These are phyloP conservation scores for Vireo griseus DNA, from an alignment of 2,797 vertebrate species.

Conservation along the genomic window DNA sequence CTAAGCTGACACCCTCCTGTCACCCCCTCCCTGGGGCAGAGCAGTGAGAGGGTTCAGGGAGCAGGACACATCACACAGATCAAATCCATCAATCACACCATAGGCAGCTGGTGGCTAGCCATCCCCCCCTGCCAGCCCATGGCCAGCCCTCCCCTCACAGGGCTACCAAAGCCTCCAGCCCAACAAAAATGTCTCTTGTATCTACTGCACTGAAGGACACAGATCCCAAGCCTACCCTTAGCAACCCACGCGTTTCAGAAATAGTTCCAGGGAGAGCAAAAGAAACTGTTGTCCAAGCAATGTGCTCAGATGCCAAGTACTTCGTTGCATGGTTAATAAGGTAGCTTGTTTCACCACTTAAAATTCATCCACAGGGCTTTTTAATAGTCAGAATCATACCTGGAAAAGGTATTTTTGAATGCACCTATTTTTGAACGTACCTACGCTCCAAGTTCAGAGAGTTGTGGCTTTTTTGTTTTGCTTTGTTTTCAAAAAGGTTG, in stretches of 20 bases:
- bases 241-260: not conserved
- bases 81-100: not conserved
- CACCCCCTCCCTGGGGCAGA: not conserved
- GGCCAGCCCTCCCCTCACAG: not conserved
- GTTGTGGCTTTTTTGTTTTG: not conserved
- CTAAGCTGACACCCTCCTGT: not conserved
- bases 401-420: not conserved
- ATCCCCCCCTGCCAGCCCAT: not conserved
- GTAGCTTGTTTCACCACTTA: not conserved
- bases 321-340: not conserved
- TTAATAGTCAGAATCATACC: not conserved
- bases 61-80: not conserved
- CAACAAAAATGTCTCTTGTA: not conserved
- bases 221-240: not conserved
- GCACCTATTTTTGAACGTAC: not conserved
- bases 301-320: not conserved
- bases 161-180: not conserved
- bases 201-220: not conserved
- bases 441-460: fast-evolving
- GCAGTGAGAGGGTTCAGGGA: too few species aligned
- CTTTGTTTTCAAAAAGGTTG: not conserved
- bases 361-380: not conserved
- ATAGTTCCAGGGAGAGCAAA: not conserved
- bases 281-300: not conserved
- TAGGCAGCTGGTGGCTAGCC: not conserved